Evolutionary conservation across 37 sponge, comb jelly and placozoan genomes (phyloP).

Genomic region (Ianthella basta): DNA sequence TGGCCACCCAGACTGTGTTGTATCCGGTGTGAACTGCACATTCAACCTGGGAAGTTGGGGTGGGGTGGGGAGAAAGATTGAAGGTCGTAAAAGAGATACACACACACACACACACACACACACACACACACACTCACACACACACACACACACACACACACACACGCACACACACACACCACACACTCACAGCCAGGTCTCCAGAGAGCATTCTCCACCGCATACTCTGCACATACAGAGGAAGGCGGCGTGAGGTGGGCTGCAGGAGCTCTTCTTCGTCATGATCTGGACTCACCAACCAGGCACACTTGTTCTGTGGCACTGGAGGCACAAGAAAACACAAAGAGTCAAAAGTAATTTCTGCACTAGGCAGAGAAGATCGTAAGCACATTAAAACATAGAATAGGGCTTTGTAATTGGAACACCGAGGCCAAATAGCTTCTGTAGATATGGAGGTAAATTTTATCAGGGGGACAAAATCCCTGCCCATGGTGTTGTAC

Average conservation of each 20-base stretch:
- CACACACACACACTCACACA: too few relatives aligned
- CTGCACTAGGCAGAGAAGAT: too few relatives aligned
- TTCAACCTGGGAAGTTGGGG: constrained; percentile 43
- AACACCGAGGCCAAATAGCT: too few relatives aligned
- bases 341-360: too few relatives aligned
- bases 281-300: constrained; percentile 20
- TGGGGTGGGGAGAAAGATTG: background rate
- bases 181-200: constrained; percentile 8
- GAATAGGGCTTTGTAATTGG: too few relatives aligned
- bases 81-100: too few relatives aligned
- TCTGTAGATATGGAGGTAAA: too few relatives aligned
- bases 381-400: too few relatives aligned
- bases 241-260: background rate
- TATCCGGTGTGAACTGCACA: constrained; percentile 65
- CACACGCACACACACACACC: background rate
- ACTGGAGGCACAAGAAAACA: background rate
- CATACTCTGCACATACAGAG: constrained; percentile 27
- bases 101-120: too few relatives aligned
- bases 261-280: background rate
- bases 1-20: constrained; percentile 74
- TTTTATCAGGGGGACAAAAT: too few relatives aligned
- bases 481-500: too few relatives aligned
- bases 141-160: background rate
- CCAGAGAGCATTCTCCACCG: background rate
- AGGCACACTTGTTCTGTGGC: constrained; percentile 17